phyloP scores from a whole-genome alignment of 2,113 vertebrate genomes.

The Pteronura brasiliensis region DNA sequence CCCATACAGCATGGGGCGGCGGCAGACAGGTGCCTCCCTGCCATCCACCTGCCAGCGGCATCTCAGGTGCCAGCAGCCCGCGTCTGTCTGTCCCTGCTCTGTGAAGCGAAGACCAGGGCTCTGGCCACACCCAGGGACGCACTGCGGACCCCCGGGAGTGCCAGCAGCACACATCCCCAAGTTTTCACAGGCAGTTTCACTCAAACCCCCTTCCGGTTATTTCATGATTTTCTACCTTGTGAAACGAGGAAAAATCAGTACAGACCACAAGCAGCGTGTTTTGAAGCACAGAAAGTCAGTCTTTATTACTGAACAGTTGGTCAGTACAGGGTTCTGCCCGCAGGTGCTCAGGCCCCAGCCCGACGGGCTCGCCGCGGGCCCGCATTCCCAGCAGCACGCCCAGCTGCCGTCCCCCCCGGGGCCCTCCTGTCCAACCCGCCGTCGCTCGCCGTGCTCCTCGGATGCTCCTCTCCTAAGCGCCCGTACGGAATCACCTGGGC shows the following conservation, averaged over 20 bases:
- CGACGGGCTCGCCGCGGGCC: neutral
- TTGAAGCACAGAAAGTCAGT: neutral
- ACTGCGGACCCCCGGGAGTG: neutral
- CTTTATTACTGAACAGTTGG: neutral
- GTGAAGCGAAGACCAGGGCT: too few relatives aligned
- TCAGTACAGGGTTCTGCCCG: neutral
- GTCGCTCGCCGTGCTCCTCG: neutral
- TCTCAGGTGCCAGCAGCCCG: neutral
- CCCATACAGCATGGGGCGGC: too few relatives aligned
- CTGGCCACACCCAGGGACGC: neutral
- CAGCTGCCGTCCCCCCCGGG: fast-evolving
- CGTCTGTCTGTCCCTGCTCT: neutral
- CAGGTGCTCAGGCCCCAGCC: neutral
- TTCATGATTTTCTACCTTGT: neutral
- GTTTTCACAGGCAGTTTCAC: neutral
- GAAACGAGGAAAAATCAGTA: neutral
- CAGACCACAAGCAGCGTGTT: neutral
- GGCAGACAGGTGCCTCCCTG: neutral
- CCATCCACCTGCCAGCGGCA: fast-evolving
- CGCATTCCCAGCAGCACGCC: fast-evolving
- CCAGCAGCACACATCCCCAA: neutral
- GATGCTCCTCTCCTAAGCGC: neutral
- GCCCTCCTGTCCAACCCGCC: neutral
- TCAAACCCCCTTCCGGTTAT: neutral
- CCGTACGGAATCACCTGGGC: neutral